A percentile compares a stretch with the other conserved stretches of the same genome.
Conservation (phyloP, 2,797 vertebrate genomes). For the Gymnoscopelus microlampas region DNA sequence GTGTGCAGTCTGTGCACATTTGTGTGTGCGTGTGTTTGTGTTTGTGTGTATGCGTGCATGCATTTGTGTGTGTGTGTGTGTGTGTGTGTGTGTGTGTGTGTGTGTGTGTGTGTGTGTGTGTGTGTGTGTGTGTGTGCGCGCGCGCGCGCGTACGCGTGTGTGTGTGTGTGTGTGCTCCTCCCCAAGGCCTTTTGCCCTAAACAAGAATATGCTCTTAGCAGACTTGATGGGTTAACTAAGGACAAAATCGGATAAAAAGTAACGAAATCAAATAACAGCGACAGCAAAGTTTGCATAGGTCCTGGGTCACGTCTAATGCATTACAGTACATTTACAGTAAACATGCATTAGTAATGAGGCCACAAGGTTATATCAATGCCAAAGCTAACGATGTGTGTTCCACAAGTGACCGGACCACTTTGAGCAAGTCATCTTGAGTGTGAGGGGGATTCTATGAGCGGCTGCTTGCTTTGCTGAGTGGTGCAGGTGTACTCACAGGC, state of each 20-base stretch:
- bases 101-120: neutral
- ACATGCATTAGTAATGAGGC: conserved; percentile 30
- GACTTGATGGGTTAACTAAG: conserved; percentile 49
- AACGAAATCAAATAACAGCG: too few relatives aligned
- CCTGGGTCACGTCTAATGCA: conserved; percentile 3
- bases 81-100: conserved; percentile 1
- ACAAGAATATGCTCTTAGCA: conserved; percentile 71
- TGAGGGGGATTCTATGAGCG: too few relatives aligned
- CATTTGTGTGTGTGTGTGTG: neutral
- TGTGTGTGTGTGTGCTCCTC: conserved; percentile 40
- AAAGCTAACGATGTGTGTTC: too few relatives aligned
- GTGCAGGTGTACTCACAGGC: too few relatives aligned
- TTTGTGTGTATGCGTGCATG: neutral
- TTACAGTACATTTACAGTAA: neutral
- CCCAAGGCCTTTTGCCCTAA: conserved; percentile 55
- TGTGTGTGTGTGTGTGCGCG: neutral
- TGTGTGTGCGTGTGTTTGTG: conserved; percentile 5
- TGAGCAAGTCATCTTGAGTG: too few relatives aligned
- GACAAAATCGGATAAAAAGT: conserved; percentile 30
- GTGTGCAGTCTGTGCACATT: neutral
- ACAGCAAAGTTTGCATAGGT: conserved; percentile 32
- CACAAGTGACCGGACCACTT: too few relatives aligned
- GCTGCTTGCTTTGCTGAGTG: too few relatives aligned
- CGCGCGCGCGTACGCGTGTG: conserved; percentile 26
- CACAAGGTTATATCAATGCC: neutral